Conservation (phyloP, 2,797 vertebrate genomes). For the Crocidura indochinensis region DNA sequence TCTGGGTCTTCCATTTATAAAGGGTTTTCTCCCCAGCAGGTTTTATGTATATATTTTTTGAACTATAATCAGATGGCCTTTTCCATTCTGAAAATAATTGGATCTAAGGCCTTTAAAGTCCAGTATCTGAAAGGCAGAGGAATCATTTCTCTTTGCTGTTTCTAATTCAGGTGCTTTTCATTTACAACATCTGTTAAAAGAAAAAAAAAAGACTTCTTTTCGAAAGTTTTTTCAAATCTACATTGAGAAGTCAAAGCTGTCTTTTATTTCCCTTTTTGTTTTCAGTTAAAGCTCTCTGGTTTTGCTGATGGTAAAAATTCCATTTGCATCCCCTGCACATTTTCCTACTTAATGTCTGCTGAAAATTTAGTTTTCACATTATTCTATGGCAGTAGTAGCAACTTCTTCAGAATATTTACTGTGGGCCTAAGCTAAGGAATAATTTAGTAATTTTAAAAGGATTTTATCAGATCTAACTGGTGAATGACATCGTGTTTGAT, state of each 20-base stretch:
- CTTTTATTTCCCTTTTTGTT: not conserved
- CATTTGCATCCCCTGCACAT: not conserved
- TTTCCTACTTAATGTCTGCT: not conserved
- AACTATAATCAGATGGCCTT: slow-evolving; percentile 52
- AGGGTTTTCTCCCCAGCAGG: slow-evolving; percentile 22
- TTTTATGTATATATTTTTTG: slow-evolving; percentile 12
- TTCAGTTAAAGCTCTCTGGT: not conserved
- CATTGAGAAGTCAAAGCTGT: not conserved
- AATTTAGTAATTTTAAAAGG: not conserved
- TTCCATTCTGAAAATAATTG: slow-evolving; percentile 65
- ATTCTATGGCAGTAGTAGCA: not conserved
- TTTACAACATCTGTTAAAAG: slow-evolving; percentile 9
- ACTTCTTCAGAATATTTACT: not conserved
- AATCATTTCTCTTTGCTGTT: slow-evolving; percentile 59
- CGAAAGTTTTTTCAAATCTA: slow-evolving; percentile 32
- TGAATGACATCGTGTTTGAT: not conserved
- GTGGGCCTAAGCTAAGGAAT: not conserved
- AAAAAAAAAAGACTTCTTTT: slow-evolving; percentile 55
- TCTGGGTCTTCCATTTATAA: not conserved
- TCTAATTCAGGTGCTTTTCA: slow-evolving; percentile 32
- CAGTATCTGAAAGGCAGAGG: slow-evolving; percentile 55
- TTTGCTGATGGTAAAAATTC: not conserved
- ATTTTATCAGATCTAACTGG: not conserved
- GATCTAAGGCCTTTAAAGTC: slow-evolving; percentile 53
- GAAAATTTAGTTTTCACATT: not conserved